Percentiles rank a stretch among this genome's conserved stretches.
phyloP scores from a whole-genome alignment of 2,797 vertebrate genomes.

The Anguilla pacifica region DNA sequence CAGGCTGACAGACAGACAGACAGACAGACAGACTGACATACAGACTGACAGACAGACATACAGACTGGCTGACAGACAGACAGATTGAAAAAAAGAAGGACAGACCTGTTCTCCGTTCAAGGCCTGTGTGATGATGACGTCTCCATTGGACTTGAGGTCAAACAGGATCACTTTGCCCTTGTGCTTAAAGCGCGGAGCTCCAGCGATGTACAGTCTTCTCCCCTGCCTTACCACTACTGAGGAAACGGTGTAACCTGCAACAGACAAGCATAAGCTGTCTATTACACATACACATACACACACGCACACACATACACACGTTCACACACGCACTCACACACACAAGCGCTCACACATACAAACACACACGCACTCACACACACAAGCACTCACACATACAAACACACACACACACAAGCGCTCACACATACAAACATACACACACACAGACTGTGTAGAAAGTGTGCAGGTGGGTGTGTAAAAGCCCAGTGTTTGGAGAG shows the following conservation, averaged over 20 bases:
- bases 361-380: background rate
- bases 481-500: background rate
- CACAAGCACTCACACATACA: background rate
- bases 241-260: conserved; percentile 88
- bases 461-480: background rate
- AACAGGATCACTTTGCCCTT: conserved; percentile 95
- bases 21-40: too few relatives aligned
- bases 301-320: background rate
- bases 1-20: conserved; percentile 1
- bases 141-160: conserved; percentile 73
- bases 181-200: conserved; percentile 93
- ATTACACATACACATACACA: background rate
- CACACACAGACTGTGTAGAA: background rate
- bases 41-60: too few relatives aligned
- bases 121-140: conserved; percentile 80
- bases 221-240: conserved; percentile 80
- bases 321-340: background rate
- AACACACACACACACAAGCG: background rate
- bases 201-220: conserved; percentile 80
- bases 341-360: conserved; percentile 8
- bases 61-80: background rate
- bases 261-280: conserved; percentile 27
- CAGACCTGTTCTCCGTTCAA: conserved; percentile 89
- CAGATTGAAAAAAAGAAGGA: background rate
- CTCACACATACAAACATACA: background rate